Conservation (phyloP, 2,888 invertebrate genomes). For the Hyles lineata region DNA sequence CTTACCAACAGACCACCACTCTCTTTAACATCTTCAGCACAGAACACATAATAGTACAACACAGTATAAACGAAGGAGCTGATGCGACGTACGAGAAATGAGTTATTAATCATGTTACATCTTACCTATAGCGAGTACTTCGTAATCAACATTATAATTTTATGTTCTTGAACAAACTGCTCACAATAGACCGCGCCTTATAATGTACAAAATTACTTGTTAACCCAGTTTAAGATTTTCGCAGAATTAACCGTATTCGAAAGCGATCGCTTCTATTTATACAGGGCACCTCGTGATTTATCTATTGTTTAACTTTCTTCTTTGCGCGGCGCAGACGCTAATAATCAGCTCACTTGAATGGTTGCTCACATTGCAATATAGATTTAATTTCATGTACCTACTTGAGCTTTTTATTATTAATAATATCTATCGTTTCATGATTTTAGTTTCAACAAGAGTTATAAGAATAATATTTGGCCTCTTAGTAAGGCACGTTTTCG, state of each 20-base stretch:
- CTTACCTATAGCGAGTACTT: not conserved
- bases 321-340: conserved; percentile 26
- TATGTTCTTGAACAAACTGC: conserved; percentile 1
- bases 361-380: not conserved
- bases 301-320: conserved; percentile 27
- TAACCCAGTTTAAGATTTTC: conserved; percentile 26
- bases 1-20: too few relatives aligned
- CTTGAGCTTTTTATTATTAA: too few relatives aligned
- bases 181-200: conserved; percentile 1
- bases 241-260: conserved; percentile 28
- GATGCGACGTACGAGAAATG: too few relatives aligned
- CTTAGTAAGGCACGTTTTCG: too few relatives aligned
- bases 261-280: conserved; percentile 31
- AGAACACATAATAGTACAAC: too few relatives aligned
- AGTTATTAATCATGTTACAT: not conserved
- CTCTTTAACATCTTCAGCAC: too few relatives aligned
- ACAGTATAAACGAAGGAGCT: too few relatives aligned
- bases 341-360: conserved; percentile 28
- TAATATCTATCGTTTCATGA: too few relatives aligned
- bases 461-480: too few relatives aligned
- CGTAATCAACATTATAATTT: conserved; percentile 4
- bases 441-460: too few relatives aligned
- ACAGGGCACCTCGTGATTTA: conserved; percentile 27
- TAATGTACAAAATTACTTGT: conserved; percentile 27
- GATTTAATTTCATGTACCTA: too few relatives aligned